A percentile compares a stretch with the other conserved stretches of the same genome.
Conservation (phyloP, 2,113 vertebrate species). For the Bos indicus region DNA sequence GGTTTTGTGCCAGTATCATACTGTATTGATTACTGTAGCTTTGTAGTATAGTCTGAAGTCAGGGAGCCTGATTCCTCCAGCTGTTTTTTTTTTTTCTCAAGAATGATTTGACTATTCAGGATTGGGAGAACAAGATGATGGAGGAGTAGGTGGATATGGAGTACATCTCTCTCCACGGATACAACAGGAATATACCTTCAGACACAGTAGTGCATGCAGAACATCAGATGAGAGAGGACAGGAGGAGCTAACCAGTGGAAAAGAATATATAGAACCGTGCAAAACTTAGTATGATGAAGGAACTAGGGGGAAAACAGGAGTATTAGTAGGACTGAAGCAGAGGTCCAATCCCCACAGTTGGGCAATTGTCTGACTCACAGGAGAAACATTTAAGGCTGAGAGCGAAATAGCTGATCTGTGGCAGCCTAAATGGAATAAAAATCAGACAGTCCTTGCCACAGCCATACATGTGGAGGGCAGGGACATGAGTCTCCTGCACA, state of each 20-base stretch:
- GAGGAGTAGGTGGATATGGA: background rate
- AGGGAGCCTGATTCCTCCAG: background rate
- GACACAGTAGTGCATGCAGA: background rate
- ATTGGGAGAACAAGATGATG: background rate
- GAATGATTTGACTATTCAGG: background rate
- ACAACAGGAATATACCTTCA: background rate
- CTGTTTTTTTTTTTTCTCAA: background rate
- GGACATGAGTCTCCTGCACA: fast-evolving
- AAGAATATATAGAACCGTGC: background rate
- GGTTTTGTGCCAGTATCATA: background rate
- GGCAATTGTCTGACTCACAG: background rate
- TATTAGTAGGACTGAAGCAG: background rate
- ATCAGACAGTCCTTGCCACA: background rate
- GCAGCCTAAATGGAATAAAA: background rate
- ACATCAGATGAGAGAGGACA: background rate
- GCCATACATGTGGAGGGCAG: background rate
- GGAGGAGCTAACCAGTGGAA: background rate
- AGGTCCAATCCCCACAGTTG: fast-evolving
- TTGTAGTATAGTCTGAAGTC: background rate
- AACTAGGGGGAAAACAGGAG: background rate
- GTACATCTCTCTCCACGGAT: background rate
- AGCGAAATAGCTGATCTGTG: background rate
- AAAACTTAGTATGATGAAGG: background rate
- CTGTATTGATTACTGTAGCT: background rate
- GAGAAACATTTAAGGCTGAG: background rate